phyloP scores from a whole-genome alignment of 1,140 invertebrate genomes.

The Drosophila asahinai region DNA sequence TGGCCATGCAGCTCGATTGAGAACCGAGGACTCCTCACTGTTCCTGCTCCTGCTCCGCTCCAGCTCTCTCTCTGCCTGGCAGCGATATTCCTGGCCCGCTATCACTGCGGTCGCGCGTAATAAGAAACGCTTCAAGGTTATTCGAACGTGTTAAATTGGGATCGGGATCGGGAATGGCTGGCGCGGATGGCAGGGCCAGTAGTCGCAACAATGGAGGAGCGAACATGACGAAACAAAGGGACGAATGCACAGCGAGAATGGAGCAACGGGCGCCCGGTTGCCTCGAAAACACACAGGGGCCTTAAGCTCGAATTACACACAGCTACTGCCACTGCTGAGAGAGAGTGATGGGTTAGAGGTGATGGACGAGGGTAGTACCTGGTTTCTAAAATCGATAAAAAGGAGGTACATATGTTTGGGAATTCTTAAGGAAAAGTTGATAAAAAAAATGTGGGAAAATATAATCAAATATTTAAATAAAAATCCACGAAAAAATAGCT shows the following conservation, averaged over 20 bases:
- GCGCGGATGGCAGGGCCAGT: conserved; percentile 38
- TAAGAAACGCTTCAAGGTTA: conserved; percentile 83
- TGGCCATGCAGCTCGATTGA: not conserved
- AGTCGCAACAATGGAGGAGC: conserved; percentile 72
- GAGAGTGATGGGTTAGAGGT: not conserved
- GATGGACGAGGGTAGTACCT: conserved; percentile 5
- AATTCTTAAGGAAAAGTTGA: not conserved
- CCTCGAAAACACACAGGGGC: conserved; percentile 46
- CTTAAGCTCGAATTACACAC: conserved; percentile 78
- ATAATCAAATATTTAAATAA: no score
- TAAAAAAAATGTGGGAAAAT: no score
- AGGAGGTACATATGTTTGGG: no score
- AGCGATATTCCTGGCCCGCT: conserved; percentile 24
- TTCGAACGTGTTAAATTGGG: conserved; percentile 83
- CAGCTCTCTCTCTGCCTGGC: conserved; percentile 1
- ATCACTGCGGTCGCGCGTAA: conserved; percentile 74
- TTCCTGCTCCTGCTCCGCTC: conserved; percentile 1
- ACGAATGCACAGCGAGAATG: conserved; percentile 70
- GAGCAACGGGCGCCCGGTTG: conserved; percentile 66
- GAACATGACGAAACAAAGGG: conserved; percentile 79
- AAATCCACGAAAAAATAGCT: no score
- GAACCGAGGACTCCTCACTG: not conserved
- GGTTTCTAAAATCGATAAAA: no score
- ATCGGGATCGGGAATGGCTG: conserved; percentile 51
- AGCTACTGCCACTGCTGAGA: conserved; percentile 12